A percentile compares a stretch with the other conserved stretches of the same genome.
phyloP scores from a whole-genome alignment of 2,888 invertebrate species.

The Machimus atricapillus region DNA sequence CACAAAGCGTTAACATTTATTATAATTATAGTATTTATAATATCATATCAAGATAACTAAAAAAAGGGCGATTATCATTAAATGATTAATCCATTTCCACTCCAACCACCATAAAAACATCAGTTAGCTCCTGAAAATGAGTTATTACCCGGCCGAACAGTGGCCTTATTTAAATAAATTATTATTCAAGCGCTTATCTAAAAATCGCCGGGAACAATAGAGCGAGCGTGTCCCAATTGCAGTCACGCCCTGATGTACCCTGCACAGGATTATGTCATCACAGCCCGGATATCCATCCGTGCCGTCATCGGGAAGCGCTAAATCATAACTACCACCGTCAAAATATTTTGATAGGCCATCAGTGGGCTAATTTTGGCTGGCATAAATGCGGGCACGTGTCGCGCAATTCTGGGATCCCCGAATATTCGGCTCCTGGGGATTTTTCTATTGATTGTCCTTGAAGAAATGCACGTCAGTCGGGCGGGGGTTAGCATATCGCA shows the following conservation, averaged over 20 bases:
- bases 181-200: neutral
- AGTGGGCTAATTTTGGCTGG: constrained; percentile 16
- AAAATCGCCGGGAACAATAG: neutral
- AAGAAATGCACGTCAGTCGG: neutral
- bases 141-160: neutral
- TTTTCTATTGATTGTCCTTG: neutral
- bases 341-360: constrained; percentile 43
- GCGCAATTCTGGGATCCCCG: neutral
- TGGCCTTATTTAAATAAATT: neutral
- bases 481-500: neutral
- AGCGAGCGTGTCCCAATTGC: neutral
- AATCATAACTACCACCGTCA: constrained; percentile 19
- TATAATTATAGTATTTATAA: too few species aligned
- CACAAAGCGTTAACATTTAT: too few species aligned
- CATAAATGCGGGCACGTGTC: constrained; percentile 40
- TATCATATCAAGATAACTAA: neutral
- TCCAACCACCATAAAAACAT: neutral
- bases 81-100: neutral
- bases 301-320: neutral
- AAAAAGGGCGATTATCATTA: neutral
- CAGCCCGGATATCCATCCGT: constrained; percentile 43
- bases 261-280: constrained; percentile 38
- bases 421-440: neutral
- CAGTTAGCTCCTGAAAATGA: neutral
- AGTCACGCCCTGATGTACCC: neutral